Conservation (phyloP, 2,113 vertebrate genomes). For the Psittacus erithacus region DNA sequence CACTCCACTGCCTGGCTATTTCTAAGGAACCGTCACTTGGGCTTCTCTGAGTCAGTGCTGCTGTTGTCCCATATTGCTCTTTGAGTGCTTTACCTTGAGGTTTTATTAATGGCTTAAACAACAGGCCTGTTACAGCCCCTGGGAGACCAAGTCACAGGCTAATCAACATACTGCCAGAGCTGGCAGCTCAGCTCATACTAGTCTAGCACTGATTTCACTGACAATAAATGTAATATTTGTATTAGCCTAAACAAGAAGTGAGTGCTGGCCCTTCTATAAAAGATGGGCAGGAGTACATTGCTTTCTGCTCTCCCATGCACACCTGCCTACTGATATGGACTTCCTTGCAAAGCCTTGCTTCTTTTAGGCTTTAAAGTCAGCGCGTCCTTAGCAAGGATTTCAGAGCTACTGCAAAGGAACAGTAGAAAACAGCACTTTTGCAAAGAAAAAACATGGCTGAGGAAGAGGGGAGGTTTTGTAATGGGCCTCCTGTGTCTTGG, state of each 20-base stretch:
- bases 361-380: not conserved
- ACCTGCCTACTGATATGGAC: not conserved
- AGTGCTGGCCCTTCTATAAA: not conserved
- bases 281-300: not conserved
- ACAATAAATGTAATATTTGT: not conserved
- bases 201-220: not conserved
- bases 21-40: not conserved
- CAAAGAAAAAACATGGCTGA: not conserved
- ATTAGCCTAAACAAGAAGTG: not conserved
- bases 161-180: not conserved
- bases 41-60: not conserved
- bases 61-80: not conserved
- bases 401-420: not conserved
- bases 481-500: not conserved
- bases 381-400: not conserved
- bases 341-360: not conserved
- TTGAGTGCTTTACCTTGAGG: not conserved
- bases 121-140: not conserved
- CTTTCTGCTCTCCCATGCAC: not conserved
- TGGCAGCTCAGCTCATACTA: not conserved
- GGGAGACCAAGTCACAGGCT: not conserved
- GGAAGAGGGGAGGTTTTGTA: not conserved
- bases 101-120: not conserved
- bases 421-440: not conserved
- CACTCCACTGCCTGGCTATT: not conserved